Base-by-base conservation (phyloP, 2,113 vertebrate genomes). In the Pseudorasbora parva region DNA sequence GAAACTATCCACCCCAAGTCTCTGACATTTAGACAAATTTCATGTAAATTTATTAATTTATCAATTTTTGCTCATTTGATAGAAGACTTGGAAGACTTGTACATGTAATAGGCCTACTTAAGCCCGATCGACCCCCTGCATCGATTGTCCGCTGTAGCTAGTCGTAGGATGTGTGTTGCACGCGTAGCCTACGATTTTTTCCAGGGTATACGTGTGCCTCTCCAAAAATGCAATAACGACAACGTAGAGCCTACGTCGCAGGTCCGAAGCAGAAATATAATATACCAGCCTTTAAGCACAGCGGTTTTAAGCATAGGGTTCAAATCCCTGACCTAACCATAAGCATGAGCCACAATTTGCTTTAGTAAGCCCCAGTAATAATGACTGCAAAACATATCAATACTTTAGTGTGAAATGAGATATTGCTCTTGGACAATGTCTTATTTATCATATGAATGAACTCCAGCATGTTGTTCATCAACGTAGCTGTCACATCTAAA, bases 371-470 rank as follows among this genome's bases (percentile, higher is more conserved):
- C 8, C 14, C 23, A 27, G 14, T 21, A 25, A 71, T 72, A 41
- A 56, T 14, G 19, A 23, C 33, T 82, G 49, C n/a, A 82, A 82
- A 71, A 71, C 43, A 43, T 0, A 33, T 43, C n/a, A 19, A 9
- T 49, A 47, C 19, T 30, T 82, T 49, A 60, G 8, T 5, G 23
- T 25, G 47, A 47, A 74, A 74, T 74, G 25, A 51, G 72, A 74
- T 51, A 51, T 30, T 74, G 72, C 15, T 17, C 1, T 51, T 30
- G 15, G 72, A 74, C 25, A 74, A 74, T 51, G 45, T 43, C 69
- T 64, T 71, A 59, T 73, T 71, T 60, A 62, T 85, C 45, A 82
- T 47, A 51, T 69, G 51, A 78, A 84, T 84, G 30, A 23, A 78
- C 60, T 27, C 74, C 33, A 57, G 17, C 19, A 1, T 43, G 54